Evolutionary conservation across 1,140 invertebrate genomes (phyloP), one percentile per base, ranked within the genome.

Genomic region (Panonychus citri): DNA sequence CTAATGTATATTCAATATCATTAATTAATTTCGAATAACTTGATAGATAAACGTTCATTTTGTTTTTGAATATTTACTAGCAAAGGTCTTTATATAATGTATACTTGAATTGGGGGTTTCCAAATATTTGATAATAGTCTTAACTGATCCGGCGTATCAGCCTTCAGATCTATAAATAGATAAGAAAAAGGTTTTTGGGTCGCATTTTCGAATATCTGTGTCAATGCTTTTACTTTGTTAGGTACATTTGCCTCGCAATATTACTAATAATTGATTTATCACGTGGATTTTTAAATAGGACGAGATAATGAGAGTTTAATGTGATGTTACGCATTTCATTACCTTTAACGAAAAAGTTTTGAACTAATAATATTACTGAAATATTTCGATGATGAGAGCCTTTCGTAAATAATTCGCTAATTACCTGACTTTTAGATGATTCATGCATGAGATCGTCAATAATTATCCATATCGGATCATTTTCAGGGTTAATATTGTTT

Each of bases 401-500:
- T 40, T 40, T 40, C 13, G 39, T 40, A 7, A 40, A 40, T 1
- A 40, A 7, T 17, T 40, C 39, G 7, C 39, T 40, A 7, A 40
- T 40, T 7, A 60, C 27, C 37, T 57, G 17, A 54, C 57, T 28
- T 54, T 34, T 8, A 54, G 57, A 39, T 26, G 55, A 2, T 51
- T 57, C 40, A 49, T 48, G 19, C 56, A 57, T 40, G 12, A 10
- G 0, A 34, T 57, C 1, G 51, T 57, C 50, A 30, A 56, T 10
- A 54, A 55, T 24, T 21, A 49, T 5, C 43, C 52, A 59, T 1
- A 37, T 56, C 17, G 46, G 58, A 15, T 12, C 61, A 49, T 40
- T n/a, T 17, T n/a, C n/a, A n/a, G n/a, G n/a, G n/a, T 40, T 40
- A n/a, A 40, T 40, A 17, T 7, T 7, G 19, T 40, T 7, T 3